Evolutionary conservation across 2,888 invertebrate genomes (phyloP).

Genomic region (Hylaea fasciaria): DNA sequence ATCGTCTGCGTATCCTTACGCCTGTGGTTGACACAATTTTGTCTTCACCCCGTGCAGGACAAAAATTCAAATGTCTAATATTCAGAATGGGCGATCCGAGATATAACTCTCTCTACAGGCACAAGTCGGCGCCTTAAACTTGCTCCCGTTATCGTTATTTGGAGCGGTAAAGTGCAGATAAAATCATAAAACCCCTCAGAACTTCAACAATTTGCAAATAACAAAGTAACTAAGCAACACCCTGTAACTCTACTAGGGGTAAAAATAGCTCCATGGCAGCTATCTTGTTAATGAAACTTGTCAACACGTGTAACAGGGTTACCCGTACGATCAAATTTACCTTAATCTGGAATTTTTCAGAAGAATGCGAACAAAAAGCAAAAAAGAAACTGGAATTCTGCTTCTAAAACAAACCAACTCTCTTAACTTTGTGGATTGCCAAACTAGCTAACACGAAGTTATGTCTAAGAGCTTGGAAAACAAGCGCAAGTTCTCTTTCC

Average conservation of each 20-base stretch:
- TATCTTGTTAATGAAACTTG: constrained; percentile 12
- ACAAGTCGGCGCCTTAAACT: neutral
- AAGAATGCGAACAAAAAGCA: neutral
- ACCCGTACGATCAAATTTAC: constrained; percentile 1
- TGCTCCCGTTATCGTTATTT: neutral
- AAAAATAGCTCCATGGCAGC: constrained; percentile 13
- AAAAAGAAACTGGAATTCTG: too few relatives aligned
- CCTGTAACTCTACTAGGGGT: constrained; percentile 4
- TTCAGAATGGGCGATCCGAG: too few relatives aligned
- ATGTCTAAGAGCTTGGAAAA: neutral
- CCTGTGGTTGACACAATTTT: too few relatives aligned
- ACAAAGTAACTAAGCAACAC: constrained; percentile 1
- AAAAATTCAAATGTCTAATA: too few relatives aligned
- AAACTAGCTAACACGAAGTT: neutral
- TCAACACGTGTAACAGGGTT: constrained; percentile 15
- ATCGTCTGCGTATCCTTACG: too few relatives aligned
- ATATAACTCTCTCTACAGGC: too few relatives aligned
- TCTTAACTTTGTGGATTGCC: neutral
- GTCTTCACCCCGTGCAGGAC: too few relatives aligned
- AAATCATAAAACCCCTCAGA: constrained; percentile 9
- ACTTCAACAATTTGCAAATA: constrained; percentile 21
- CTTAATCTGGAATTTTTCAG: too few relatives aligned
- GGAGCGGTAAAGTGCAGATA: neutral
- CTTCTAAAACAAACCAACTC: neutral
- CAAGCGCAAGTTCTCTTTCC: too few relatives aligned